A percentile compares a stretch with the other conserved stretches of the same genome.
Conservation (phyloP, 2,113 vertebrate genomes). For the Rallus limicola region DNA sequence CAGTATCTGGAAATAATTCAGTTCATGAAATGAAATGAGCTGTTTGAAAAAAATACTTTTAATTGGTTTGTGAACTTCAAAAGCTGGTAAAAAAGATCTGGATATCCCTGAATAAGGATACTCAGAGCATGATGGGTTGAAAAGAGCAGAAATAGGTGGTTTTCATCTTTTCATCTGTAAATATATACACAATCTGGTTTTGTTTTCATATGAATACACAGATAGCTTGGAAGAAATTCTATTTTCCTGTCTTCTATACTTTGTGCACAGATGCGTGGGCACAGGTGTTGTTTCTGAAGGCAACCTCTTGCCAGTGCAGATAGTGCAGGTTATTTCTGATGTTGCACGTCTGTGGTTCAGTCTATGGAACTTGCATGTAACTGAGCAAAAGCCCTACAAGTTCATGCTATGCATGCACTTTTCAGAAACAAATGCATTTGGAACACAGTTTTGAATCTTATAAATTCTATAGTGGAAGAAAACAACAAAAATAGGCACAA, state of each 20-base stretch:
- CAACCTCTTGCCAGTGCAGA: background rate
- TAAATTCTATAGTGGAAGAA: background rate
- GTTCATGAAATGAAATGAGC: background rate
- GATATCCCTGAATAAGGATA: background rate
- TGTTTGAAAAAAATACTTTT: background rate
- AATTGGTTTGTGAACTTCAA: background rate
- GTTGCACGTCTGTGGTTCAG: background rate
- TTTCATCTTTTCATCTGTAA: background rate
- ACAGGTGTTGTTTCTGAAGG: background rate
- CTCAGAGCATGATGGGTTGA: background rate
- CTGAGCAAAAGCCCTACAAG: background rate
- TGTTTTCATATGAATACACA: background rate
- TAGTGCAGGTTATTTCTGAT: background rate
- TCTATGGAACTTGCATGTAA: fast-evolving
- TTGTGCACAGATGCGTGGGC: background rate
- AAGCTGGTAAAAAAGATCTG: background rate
- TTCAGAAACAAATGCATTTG: background rate
- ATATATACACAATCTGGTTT: background rate
- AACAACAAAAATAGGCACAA: background rate
- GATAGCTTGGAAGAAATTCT: background rate
- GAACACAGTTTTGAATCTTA: background rate
- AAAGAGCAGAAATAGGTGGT: background rate
- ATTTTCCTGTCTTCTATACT: background rate
- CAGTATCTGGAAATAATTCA: background rate
- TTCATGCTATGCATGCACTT: background rate